Evolutionary conservation across 1,140 invertebrate genomes (phyloP).

Genomic region (Drosophila paulistorum): DNA sequence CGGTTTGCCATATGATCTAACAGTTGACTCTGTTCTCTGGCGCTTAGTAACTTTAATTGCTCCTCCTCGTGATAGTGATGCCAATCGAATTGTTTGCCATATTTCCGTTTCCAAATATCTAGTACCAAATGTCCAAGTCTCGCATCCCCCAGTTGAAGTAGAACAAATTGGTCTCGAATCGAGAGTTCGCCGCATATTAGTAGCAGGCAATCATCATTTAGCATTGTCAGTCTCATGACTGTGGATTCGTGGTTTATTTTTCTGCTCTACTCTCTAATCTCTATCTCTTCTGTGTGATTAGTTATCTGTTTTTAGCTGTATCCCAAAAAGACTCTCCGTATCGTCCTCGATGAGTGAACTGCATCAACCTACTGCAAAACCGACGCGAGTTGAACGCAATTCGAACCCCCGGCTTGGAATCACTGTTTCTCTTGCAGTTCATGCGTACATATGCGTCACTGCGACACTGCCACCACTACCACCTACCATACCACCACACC

Average conservation of each 20-base stretch:
- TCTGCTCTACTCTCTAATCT: too few species aligned
- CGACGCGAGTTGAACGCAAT: slow-evolving; percentile 12
- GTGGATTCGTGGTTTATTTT: neutral
- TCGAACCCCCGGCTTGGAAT: slow-evolving; percentile 52
- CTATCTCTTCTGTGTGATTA: neutral
- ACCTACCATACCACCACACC: neutral
- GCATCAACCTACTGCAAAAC: slow-evolving; percentile 41
- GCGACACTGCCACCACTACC: slow-evolving; percentile 4
- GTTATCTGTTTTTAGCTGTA: slow-evolving; percentile 21
- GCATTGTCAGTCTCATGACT: slow-evolving; percentile 30
- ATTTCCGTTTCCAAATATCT: slow-evolving; percentile 50
- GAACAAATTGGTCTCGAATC: slow-evolving; percentile 53
- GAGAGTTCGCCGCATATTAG: slow-evolving; percentile 54
- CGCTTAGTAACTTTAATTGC: slow-evolving; percentile 41
- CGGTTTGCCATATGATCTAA: slow-evolving; percentile 35
- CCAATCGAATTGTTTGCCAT: slow-evolving; percentile 52
- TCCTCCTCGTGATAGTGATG: slow-evolving; percentile 15
- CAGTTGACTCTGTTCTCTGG: slow-evolving; percentile 42
- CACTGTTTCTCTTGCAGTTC: slow-evolving; percentile 37
- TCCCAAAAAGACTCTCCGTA: neutral
- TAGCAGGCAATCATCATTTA: slow-evolving; percentile 67
- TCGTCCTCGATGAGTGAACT: slow-evolving; percentile 23
- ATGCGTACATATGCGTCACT: slow-evolving; percentile 37
- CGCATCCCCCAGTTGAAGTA: slow-evolving; percentile 46
- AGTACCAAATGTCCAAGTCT: slow-evolving; percentile 44